phyloP scores from a whole-genome alignment of 2,888 invertebrate genomes.

The Dolomedes plantarius region DNA sequence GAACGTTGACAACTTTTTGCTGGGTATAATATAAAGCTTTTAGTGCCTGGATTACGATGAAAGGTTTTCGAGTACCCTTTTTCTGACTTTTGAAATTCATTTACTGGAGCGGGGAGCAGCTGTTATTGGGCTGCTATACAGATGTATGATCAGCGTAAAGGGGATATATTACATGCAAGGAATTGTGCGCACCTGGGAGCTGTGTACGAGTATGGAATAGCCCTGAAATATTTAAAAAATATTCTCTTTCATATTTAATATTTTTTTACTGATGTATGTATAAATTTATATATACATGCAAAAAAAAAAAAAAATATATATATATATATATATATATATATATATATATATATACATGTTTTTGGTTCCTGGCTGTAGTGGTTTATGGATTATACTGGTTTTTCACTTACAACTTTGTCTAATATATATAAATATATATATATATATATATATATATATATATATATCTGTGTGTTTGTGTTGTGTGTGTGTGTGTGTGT shows the following conservation, averaged over 20 bases:
- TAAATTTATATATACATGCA: no score
- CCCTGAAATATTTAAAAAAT: background rate
- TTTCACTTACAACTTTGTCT: no score
- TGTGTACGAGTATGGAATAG: background rate
- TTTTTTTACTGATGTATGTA: no score
- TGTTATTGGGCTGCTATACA: constrained; percentile 57
- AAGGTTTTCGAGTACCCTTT: constrained; percentile 56
- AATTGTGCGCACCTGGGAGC: background rate
- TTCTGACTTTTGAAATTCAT: constrained; percentile 63
- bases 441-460: no score
- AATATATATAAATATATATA: no score
- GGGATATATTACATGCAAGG: background rate
- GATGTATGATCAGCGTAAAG: constrained; percentile 24
- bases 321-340: no score
- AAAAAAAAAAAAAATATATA: no score
- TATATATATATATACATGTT: no score
- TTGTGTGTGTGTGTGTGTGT: no score
- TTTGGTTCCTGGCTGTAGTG: no score
- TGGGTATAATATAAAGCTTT: background rate
- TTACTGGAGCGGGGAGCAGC: constrained; percentile 55
- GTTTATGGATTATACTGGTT: no score
- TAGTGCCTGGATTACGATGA: constrained; percentile 42
- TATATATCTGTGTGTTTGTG: no score
- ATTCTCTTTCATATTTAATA: background rate
- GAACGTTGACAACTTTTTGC: constrained; percentile 51